Base-by-base conservation (phyloP, 2,888 invertebrate genomes). In the Miltochrista miniata region DNA sequence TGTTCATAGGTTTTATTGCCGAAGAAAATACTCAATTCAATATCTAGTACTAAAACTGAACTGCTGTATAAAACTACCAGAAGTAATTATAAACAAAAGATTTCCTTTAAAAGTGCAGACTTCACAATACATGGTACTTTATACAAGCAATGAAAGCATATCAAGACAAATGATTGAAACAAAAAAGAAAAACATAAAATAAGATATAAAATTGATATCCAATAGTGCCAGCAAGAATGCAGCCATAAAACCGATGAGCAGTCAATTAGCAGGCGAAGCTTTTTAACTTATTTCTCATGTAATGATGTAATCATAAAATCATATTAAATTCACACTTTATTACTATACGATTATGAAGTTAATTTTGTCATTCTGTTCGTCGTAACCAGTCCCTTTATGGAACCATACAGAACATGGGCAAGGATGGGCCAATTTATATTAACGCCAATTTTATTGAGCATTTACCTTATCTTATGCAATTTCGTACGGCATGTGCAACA, bases 201-300 rank as follows among this genome's bases (percentile, higher is more conserved):
- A 50, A 46, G 67, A 67, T 68, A 61, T 45, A 56, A 51, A 42
- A 49, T 48, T 58, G 52, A 64, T 70, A 64, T 66, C 59, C 55
- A 56, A 41, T 51, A 54, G 60, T 61, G 43, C 59, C 58, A 63
- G 58, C 51, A 68, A 62, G 64, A 66, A 66, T 58, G 59, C 33
- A 36, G 45, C 48, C 51, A 56, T 71, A 55, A 68, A 69, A 61
- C 48, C 64, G 43, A 66, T 67, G 69, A 74, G 63, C 62, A 65
- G 64, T 70, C 72, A 72, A 64, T 67, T 68, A 61, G 51, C 35
- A 31, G 18, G 33, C 46, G 36, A 50, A 44, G 37, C 40, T 45
- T 61, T 56, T 48, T 38, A 49, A 42, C 39, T 50, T 29, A 33
- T 46, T 36, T 51, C 51, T 12, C 43, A 51, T 52, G 18, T 24